These are phyloP conservation scores for Bucco capensis DNA, from an alignment of 2,113 vertebrate genomes.

Conservation along the genomic window DNA sequence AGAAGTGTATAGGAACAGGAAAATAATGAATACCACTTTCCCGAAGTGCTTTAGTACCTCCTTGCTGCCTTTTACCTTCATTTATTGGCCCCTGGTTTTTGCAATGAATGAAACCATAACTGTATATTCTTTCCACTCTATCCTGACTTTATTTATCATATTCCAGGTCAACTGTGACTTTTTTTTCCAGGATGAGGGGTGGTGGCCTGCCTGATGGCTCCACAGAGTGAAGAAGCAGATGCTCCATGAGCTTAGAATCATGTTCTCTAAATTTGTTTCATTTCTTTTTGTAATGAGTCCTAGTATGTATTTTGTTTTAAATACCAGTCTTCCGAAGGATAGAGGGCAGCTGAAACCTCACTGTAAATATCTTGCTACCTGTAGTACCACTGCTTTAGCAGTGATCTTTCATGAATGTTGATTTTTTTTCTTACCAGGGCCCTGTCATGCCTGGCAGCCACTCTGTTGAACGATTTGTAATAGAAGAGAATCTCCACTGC, in stretches of 20 bases:
- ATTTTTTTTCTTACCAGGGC: slow-evolving; percentile 73
- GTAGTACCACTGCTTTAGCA: background rate
- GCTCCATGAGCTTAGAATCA: background rate
- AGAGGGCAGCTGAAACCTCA: background rate
- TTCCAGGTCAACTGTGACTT: background rate
- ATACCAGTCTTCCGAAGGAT: background rate
- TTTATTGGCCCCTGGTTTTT: background rate
- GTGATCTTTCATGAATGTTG: background rate
- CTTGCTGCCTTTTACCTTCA: background rate
- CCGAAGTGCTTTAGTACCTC: background rate
- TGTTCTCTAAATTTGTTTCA: background rate
- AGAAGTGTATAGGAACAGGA: background rate
- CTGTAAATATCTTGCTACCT: background rate
- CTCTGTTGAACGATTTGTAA: slow-evolving; percentile 94
- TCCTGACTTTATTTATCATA: background rate
- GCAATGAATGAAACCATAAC: accelerated
- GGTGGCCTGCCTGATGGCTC: background rate
- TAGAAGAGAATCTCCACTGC: slow-evolving; percentile 95
- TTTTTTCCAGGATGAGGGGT: background rate
- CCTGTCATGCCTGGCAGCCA: slow-evolving; percentile 98
- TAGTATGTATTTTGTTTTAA: background rate
- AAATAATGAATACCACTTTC: background rate
- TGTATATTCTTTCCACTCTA: background rate
- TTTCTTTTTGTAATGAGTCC: background rate
- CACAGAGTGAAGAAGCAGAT: background rate